Base-by-base conservation (phyloP, 2,113 vertebrate species). In the Platichthys stellatus region DNA sequence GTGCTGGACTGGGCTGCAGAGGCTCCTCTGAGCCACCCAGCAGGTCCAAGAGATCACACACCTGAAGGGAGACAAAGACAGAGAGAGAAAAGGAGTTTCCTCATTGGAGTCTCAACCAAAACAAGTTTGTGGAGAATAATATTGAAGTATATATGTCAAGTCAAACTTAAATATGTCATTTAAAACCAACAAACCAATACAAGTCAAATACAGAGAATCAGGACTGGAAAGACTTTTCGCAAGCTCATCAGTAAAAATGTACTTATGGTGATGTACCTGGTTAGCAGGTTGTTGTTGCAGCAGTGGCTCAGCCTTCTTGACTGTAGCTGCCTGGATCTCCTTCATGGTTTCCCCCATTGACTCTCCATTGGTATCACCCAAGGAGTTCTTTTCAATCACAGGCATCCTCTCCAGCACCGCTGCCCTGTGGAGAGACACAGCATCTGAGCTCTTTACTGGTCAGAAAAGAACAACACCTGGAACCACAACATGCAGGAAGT, bases 381-480 rank as follows among this genome's bases (percentile, higher is more conserved):
- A 59, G 3, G 88, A 89, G 67, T 91, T 84, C 78, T 87, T 95
- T 5, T 96, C 95, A 23, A 94, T 90, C 15, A 96, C 91, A 0
- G 96, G 96, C 95, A 97, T 97, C 88, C 96, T 95, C 84, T 97
- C 96, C 75, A 97, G 88, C 70, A 97, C 90, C 0, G 96, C 96
- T 28, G 94, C 94, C 89, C 96, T 97, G 88, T 47, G 56, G 43
- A 71, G 1, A 59, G 14, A 63, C 4, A 3, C 0, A 28, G 17
- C 40, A 12, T 40, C 72, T 77, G 28, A 62, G 49, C 4, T 18
- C 13, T 15, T 10, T 7, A 57, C 13, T 17, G 11, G 4, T 51
- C 20, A 49, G n/a, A 10, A 23, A 57, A 57, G 24, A 8, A 26
- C 12, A 3, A 10, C 21, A 4, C 20, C 6, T 62, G 15, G 2